These are phyloP conservation scores for Diorhabda sublineata DNA, from an alignment of 1,140 invertebrate genomes.

Conservation along the genomic window DNA sequence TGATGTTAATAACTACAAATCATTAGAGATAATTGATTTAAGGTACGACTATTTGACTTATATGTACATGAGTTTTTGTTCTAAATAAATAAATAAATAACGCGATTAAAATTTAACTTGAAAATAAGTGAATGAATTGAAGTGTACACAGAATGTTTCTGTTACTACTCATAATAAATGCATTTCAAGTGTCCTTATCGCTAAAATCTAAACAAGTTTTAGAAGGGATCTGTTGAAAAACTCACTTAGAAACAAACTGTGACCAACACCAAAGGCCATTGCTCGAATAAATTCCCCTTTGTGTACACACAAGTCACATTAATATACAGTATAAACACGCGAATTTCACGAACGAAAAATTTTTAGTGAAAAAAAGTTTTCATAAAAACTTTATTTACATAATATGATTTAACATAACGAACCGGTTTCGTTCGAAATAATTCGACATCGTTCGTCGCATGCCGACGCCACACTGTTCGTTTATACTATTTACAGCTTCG, in stretches of 20 bases:
- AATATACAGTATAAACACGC: neutral
- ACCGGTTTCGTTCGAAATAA: neutral
- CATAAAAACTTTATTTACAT: neutral
- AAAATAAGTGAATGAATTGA: no score
- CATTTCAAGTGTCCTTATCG: no score
- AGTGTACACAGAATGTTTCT: no score
- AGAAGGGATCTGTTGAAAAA: neutral
- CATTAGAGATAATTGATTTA: no score
- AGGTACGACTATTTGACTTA: no score
- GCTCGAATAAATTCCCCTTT: neutral
- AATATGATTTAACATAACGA: neutral
- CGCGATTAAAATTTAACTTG: no score
- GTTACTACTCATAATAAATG: no score
- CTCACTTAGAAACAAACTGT: conserved; percentile 2
- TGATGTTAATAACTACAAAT: no score
- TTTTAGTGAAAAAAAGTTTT: neutral
- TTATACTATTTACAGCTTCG: neutral
- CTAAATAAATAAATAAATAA: no score
- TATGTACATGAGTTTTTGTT: no score
- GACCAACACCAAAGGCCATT: neutral
- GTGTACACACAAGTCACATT: neutral
- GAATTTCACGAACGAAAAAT: neutral
- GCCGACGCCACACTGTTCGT: neutral
- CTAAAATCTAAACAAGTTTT: no score
- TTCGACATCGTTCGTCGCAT: neutral